Evolutionary conservation across 1,140 invertebrate species (phyloP).

Genomic region (Papilio aristodemus): DNA sequence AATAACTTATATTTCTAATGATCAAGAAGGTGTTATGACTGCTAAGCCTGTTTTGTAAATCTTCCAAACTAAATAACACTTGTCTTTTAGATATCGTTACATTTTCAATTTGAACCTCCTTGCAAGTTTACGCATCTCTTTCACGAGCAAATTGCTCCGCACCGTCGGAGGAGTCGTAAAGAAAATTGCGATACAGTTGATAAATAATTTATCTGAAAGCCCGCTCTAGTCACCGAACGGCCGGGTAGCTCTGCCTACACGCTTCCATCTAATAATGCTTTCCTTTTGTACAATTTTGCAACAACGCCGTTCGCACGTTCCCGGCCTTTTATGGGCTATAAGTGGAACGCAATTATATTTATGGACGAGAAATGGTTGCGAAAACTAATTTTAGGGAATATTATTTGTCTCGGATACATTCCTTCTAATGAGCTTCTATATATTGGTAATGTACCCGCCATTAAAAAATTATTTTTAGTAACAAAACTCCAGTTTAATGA

Average conservation of each 20-base stretch:
- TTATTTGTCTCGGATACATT: conserved; percentile 56
- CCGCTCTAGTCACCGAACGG: conserved; percentile 75
- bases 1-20: too few species aligned
- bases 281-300: conserved; percentile 80
- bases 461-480: not conserved
- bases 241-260: conserved; percentile 63
- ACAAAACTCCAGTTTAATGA: too few species aligned
- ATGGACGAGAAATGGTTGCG: conserved; percentile 72
- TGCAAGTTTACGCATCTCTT: conserved; percentile 78
- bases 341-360: conserved; percentile 80
- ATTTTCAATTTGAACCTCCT: conserved; percentile 73
- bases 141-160: conserved; percentile 77
- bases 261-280: conserved; percentile 78
- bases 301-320: conserved; percentile 76
- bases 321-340: conserved; percentile 79
- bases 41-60: too few species aligned
- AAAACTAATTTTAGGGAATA: conserved; percentile 75
- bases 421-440: conserved; percentile 53
- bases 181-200: conserved; percentile 81
- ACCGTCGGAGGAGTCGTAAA: conserved; percentile 79
- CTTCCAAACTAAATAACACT: not conserved
- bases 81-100: conserved; percentile 53
- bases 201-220: conserved; percentile 80
- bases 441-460: conserved; percentile 31
- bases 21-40: too few species aligned